Evolutionary conservation across 2,797 vertebrate species (phyloP), one percentile per base, ranked within the genome.

Genomic region (Pseudochirops cupreus): DNA sequence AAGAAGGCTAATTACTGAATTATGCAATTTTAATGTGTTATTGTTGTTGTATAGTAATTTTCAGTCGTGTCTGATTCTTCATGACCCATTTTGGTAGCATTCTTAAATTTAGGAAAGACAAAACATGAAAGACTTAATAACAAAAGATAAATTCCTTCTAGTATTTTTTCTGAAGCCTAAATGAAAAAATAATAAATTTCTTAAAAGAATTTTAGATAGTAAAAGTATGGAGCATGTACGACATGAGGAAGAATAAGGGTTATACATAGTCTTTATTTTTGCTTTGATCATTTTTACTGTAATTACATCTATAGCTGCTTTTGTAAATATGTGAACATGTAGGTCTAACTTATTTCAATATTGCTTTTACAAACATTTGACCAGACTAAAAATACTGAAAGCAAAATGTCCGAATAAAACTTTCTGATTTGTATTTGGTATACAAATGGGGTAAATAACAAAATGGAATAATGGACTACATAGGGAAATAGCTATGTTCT

Each of bases 351-450:
- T 96, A 56, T 92, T 67, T 95, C 31, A 92, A 26, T 1, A 29
- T 67, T 59, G 28, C 39, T 94, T 94, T 94, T 91, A 54, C 46
- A 31, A 56, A 12, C 55, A 31, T 26, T 91, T 95, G 93, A 33
- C 2, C 58, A 31, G 58, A 59, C 9, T 31, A 31, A 29, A 59
- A 59, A 59, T 62, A 90, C 5, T 67, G 3, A 12, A 59, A 94
- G 4, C 87, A 97, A 97, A 98, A 89, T 24, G 92, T 50, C 96
- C 95, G 0, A 98, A 91, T 95, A 56, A 95, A 96, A 96, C 95
- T 7, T 11, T 13, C 2, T 55, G 0, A 91, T 93, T 96, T 95
- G 24, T 94, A 16, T 1, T 97, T 92, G 92, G 3, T 4, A 21
- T 12, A 56, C 1, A 91, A 92, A 94, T 82, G 28, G 96, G 16